Evolutionary conservation across 2,888 invertebrate genomes (phyloP), one percentile per base, ranked within the genome.

Genomic region (Chelonus formosanus): DNA sequence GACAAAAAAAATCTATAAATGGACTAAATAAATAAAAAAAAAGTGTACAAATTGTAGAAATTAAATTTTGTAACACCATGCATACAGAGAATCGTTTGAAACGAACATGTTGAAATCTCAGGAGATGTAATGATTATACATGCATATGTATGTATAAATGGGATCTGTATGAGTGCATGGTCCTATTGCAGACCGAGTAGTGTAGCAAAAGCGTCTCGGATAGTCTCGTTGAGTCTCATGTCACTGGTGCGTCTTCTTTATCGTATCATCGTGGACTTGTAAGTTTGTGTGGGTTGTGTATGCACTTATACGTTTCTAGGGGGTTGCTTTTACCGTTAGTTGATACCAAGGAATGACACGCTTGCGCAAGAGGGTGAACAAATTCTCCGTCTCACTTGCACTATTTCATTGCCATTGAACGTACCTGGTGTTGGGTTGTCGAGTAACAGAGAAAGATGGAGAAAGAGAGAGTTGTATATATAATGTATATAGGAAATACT

Each of bases 221-320:
- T 31, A 50, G 20, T 20, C 10, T 40, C 40, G 55, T 40, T 7
- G 50, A 35, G 59, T 59, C 59, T 59, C 59, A 34, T 52, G 52
- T 4, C 52, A 52, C 52, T 52, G 52, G 50, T 50, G 59, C 59
- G 50, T 53, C 53, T 53, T 61, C 52, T 61, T 61, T 61, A 40
- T 61, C 53, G 61, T 57, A 63, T 54, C 67, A 67, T 70, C 69
- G 71, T 67, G 59, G 31, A 34, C 31, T 10, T 48, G 48, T 48
- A 48, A 48, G 48, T 48, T 48, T 48, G 48, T 20, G 40, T 40
- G 40, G 40, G 6, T 40, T 3, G 40, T 40, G 76, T 75, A 69
- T 63, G 67, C 40, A 40, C 40, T 40, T 40, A 40, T 40, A 40
- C 67, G 73, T 67, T 75, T 73, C 71, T 67, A 72, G 75, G 74